Evolutionary conservation across 35 echinoderm and acorn worm species (phyloP), one percentile per base, ranked within the genome.

Genomic region (Lytechinus pictus): DNA sequence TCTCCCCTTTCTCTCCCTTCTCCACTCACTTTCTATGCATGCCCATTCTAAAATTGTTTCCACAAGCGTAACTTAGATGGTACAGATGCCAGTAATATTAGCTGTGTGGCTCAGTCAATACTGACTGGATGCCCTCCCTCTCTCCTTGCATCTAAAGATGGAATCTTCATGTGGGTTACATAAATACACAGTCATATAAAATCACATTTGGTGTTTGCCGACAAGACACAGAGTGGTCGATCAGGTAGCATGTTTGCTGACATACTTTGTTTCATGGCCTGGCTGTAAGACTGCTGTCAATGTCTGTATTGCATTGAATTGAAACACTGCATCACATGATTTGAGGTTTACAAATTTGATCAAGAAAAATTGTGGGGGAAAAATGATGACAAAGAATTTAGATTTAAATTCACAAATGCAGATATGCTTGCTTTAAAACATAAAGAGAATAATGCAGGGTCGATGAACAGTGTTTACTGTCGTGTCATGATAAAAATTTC

Each of bases 121-220:
- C 61, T 21, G 61, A 9, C 52, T 52, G 7, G 28, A 29, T 53
- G 28, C 87, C 87, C 87, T 53, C 87, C 87, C 28, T 19, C 87
- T 53, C 87, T 52, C 87, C 87, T 51, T 53, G 9, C 87, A 33
- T 89, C 28, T 14, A 89, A 10, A 29, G 51, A 89, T 89, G 51
- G 87, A 89, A 8, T 89, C 27, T 89, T 53, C 28, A 89, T 53
- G 87, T 89, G 27, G 87, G 87, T 89, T 89, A 89, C 28, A 89
- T 89, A 89, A 89, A 89, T 89, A 89, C 19, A 89, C 52, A 53
- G 87, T 29, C 52, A 24, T 53, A 89, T 89, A 27, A 53, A 89
- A 89, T 89, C 87, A 89, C 87, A 89, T 89, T 89, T 89, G 28
- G 52, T 89, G 87, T 89, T 89, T 89, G 87, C 87, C 52, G 52